These are phyloP conservation scores for Disparrhopalites patrizii DNA, from an alignment of 2,888 invertebrate species.

Conservation along the genomic window DNA sequence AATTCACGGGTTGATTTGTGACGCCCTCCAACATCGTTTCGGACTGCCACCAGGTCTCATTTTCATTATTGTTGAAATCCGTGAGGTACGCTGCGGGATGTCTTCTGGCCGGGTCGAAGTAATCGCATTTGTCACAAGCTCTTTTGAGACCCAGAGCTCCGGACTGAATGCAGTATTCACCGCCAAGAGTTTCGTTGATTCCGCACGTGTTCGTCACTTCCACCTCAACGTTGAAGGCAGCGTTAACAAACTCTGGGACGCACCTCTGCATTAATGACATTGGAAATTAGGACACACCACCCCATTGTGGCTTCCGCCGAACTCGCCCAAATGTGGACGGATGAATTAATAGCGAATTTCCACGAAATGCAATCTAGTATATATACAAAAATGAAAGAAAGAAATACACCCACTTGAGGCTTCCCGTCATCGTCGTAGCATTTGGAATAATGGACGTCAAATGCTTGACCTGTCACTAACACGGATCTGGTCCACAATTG, in stretches of 20 bases:
- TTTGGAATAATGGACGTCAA: slow-evolving; percentile 12
- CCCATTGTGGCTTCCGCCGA: too few relatives aligned
- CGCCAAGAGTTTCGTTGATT: slow-evolving; percentile 66
- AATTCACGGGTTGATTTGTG: slow-evolving; percentile 85
- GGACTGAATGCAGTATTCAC: slow-evolving; percentile 87
- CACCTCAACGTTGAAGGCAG: slow-evolving; percentile 82
- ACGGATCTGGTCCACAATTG: background rate
- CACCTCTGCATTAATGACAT: slow-evolving; percentile 71
- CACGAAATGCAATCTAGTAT: background rate
- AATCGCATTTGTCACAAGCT: slow-evolving; percentile 73
- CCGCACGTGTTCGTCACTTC: slow-evolving; percentile 97
- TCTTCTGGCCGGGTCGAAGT: slow-evolving; percentile 57
- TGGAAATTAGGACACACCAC: too few relatives aligned
- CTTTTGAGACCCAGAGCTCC: slow-evolving; percentile 64
- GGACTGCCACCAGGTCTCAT: slow-evolving; percentile 96
- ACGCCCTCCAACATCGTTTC: slow-evolving; percentile 95
- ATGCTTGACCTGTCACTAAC: background rate
- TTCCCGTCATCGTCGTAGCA: slow-evolving; percentile 43
- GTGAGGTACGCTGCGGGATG: slow-evolving; percentile 77
- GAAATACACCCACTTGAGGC: slow-evolving; percentile 39
- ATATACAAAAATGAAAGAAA: background rate
- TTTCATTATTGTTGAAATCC: slow-evolving; percentile 84
- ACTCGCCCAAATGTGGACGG: too few relatives aligned
- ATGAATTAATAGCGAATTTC: background rate
- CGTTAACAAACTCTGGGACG: slow-evolving; percentile 93